Percentiles rank a stretch among this genome's conserved stretches.
Conservation (phyloP, 2,113 vertebrate species). For the Microtus richardsoni region DNA sequence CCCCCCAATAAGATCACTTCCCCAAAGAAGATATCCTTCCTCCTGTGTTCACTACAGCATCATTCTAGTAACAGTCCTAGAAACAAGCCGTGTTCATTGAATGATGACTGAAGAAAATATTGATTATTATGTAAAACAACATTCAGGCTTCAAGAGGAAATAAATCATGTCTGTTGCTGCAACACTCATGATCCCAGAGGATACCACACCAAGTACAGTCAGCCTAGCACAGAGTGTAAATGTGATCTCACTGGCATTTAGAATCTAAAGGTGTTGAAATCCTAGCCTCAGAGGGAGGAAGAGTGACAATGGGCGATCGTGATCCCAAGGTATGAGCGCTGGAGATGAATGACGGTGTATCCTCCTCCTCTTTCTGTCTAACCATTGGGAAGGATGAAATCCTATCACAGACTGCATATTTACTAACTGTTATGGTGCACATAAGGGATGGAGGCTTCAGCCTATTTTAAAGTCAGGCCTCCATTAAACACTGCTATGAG, state of each 20-base stretch:
- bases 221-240: neutral
- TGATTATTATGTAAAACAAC: neutral
- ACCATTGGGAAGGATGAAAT: neutral
- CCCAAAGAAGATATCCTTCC: neutral
- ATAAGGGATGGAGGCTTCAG: neutral
- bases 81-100: neutral
- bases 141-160: neutral
- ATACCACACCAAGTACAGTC: neutral
- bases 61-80: neutral
- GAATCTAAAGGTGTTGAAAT: neutral
- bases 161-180: neutral
- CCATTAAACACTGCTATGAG: neutral
- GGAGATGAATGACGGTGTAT: neutral
- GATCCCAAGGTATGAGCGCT: neutral
- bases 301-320: too few species aligned
- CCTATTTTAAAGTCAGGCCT: neutral
- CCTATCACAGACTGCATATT: neutral
- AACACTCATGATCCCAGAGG: neutral
- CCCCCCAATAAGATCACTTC: neutral
- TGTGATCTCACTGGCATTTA: neutral
- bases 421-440: neutral
- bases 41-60: neutral
- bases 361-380: neutral
- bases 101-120: neutral
- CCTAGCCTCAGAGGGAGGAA: neutral